Base-by-base conservation (phyloP, 2,797 vertebrate species). In the Echeneis naucrates region DNA sequence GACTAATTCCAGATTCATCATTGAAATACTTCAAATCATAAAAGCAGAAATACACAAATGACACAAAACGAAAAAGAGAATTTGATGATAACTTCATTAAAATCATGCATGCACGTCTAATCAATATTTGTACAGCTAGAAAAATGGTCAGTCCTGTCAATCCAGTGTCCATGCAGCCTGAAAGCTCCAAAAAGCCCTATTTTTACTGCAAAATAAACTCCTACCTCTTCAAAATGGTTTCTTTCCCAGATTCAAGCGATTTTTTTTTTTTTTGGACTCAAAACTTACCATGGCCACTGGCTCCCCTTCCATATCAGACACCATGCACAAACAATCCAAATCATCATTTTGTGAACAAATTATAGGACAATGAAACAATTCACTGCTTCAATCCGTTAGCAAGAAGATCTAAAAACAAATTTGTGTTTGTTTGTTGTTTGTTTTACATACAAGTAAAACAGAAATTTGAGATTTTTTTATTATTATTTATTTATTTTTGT, bases 201-300 rank as follows among this genome's bases (percentile, higher is more conserved):
- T 65, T 57, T 50, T 47, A 30, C 77, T 58, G 60, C 53, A 78
- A 89, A 85, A 87, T 69, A 59, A 78, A 63, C n/a, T 92, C 94
- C 93, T 94, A 94, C 94, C 94, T 94, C 92, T 90, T 85, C 61
- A 67, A 75, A 85, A 88, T 74, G 82, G 68, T 83, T 85, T 91
- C 79, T 86, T 71, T 73, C 86, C 90, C 85, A 83, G 84, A 89
- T 77, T 87, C 81, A 89, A 84, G 68, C 32, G 58, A 58, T 80
- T 89, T 82, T 85, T 87, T 83, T n/a, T n/a, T n/a, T 85, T 87
- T 83, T n/a, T n/a, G n/a, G 91, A 91, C 87, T 87, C 68, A 82
- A 61, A 87, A 94, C 93, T 94, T 94, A 94, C 93, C 94, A 90
- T 90, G 61, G 72, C 69, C 82, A 78, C 78, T 68, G 87, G 88